Base-by-base conservation (phyloP, 2,888 invertebrate genomes). In the Ichneumoninae sp. region DNA sequence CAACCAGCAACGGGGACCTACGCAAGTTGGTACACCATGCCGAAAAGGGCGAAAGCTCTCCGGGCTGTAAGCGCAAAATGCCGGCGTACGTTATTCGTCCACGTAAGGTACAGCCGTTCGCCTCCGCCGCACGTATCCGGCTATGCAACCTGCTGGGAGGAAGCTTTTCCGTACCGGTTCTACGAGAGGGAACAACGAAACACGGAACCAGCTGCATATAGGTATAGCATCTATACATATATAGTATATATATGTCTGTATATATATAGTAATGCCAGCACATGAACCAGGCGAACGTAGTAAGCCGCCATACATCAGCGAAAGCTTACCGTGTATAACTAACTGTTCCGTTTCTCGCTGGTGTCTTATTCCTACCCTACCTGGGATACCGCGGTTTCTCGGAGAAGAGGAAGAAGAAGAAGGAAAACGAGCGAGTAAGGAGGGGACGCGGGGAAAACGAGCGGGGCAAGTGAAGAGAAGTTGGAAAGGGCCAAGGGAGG, bases 231-330 rank as follows among this genome's bases (percentile, higher is more conserved):
- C 13, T 30, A 54, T 30, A 33, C 1, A 26, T 26, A 63, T 63
- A 36, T 22, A 47, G n/a, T 54, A 40, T 40, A 40, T 10, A 36
- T 10, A 10, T 40, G 1, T 40, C 3, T 40, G 40, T 40, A 1
- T 26, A 26, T 26, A 83, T 82, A 60, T 33, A 44, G 50, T 60
- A 65, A n/a, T 70, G 47, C 30, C 36, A 66, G 78, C 78, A 82
- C 71, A 70, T 83, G 83, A 65, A 82, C 71, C 69, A 77, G 69
- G 78, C 81, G 83, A 83, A 78, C 82, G 85, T 74, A 80, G 87
- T 88, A 89, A 89, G 88, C 89, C 85, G 83, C 87, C 87, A 87
- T 90, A 89, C 88, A 90, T 90, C 89, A 89, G 86, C 75, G 71
- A 87, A 89, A 89, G 88, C 89, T 89, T 87, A 87, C 87, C 79